phyloP scores from a whole-genome alignment of 2,113 vertebrate genomes.

The Aspidoscelis tigris region DNA sequence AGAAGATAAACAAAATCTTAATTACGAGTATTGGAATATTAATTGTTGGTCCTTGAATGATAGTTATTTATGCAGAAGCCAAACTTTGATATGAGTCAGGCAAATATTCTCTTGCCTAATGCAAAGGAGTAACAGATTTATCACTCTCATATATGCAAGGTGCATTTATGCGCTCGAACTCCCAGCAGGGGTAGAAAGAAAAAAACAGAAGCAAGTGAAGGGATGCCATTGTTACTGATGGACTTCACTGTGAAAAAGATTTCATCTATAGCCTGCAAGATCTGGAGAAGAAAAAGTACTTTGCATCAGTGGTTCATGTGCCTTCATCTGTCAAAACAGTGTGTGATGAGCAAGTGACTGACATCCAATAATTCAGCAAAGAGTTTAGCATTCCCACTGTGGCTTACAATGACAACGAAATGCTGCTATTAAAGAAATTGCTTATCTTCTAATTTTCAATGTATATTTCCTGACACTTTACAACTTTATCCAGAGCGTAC shows the following conservation, averaged over 20 bases:
- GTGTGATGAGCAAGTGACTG: conserved; percentile 52
- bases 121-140: no score
- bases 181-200: no score
- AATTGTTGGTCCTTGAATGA: no score
- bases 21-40: no score
- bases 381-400: conserved; percentile 60
- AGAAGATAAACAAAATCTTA: no score
- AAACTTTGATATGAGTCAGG: no score
- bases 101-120: no score
- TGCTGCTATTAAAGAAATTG: conserved; percentile 49
- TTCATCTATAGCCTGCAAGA: conserved; percentile 51
- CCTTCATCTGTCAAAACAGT: conserved; percentile 56
- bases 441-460: conserved; percentile 20
- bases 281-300: conserved; percentile 17
- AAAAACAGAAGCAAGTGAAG: no score
- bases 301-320: conserved; percentile 35
- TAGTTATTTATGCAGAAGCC: no score
- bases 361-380: conserved; percentile 61
- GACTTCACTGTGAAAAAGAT: conserved; percentile 48
- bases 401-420: conserved; percentile 70
- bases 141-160: no score
- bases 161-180: no score
- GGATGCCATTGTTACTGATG: no score
- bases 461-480: conserved; percentile 20
- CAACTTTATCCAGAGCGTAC: conserved; percentile 3